Percentiles rank a stretch among this genome's conserved stretches.
Evolutionary conservation across 2,888 invertebrate genomes (phyloP).

Genomic region (Lumbricus terrestris): DNA sequence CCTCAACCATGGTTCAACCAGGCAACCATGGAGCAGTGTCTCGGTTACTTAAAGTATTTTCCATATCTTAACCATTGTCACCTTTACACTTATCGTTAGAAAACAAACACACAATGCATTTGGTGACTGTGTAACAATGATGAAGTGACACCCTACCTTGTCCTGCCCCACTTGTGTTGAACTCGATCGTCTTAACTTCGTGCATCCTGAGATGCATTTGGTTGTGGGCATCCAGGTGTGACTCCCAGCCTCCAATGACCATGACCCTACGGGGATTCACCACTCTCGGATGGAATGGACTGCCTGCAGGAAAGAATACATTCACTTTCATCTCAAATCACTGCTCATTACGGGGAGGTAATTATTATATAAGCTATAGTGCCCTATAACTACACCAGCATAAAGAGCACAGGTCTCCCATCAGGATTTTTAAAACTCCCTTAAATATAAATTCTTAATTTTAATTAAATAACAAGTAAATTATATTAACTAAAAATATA

Average conservation of each 20-base stretch:
- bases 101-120: background rate
- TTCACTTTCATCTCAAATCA: background rate
- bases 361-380: too few species aligned
- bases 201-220: slow-evolving; percentile 61
- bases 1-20: background rate
- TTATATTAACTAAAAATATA: background rate
- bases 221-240: slow-evolving; percentile 70
- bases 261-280: slow-evolving; percentile 73
- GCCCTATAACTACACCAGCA: too few species aligned
- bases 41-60: background rate
- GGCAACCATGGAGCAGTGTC: background rate
- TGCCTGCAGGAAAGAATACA: slow-evolving; percentile 65
- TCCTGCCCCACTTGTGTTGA: slow-evolving; percentile 85
- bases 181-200: slow-evolving; percentile 67
- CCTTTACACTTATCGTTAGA: background rate
- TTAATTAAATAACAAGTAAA: background rate
- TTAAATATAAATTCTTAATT: background rate
- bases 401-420: too few species aligned
- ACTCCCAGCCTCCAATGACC: slow-evolving; percentile 84
- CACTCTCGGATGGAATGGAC: slow-evolving; percentile 79
- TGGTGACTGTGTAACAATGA: background rate
- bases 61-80: background rate
- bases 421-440: too few species aligned
- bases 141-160: slow-evolving; percentile 66
- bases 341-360: background rate